Conservation (phyloP, 2,888 invertebrate genomes). For the Troilus luridus region DNA sequence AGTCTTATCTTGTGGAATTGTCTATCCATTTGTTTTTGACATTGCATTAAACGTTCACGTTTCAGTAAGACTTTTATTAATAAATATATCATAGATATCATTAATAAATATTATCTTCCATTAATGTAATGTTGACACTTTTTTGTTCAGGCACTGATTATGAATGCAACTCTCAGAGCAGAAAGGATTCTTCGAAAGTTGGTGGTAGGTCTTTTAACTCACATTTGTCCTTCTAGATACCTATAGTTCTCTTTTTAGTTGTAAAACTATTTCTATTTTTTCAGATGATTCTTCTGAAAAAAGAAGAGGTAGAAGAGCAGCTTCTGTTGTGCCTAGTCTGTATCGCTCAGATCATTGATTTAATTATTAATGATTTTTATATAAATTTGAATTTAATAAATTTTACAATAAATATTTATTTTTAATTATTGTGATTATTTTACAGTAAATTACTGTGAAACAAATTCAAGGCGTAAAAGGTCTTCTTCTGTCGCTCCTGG, state of each 20-base stretch:
- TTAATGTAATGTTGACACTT: background rate
- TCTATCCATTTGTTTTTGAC: too few species aligned
- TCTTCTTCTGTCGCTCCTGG: background rate
- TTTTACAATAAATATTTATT: background rate
- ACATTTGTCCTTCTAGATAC: background rate
- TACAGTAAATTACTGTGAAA: conserved; percentile 9
- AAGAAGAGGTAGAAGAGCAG: background rate
- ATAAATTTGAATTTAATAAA: background rate
- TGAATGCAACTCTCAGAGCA: background rate
- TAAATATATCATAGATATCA: too few species aligned
- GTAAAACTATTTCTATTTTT: background rate
- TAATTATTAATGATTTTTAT: background rate
- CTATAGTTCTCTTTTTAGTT: background rate
- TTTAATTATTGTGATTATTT: background rate
- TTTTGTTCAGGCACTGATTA: background rate
- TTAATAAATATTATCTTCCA: background rate
- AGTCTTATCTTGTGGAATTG: too few species aligned
- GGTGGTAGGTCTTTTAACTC: background rate
- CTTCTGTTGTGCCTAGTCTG: background rate
- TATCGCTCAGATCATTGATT: background rate
- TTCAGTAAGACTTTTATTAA: too few species aligned
- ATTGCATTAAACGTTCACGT: too few species aligned
- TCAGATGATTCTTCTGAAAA: background rate
- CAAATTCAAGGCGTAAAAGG: background rate
- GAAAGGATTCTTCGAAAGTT: background rate